Conservation (phyloP, 2,113 vertebrate genomes). For the Pogona vitticeps region DNA sequence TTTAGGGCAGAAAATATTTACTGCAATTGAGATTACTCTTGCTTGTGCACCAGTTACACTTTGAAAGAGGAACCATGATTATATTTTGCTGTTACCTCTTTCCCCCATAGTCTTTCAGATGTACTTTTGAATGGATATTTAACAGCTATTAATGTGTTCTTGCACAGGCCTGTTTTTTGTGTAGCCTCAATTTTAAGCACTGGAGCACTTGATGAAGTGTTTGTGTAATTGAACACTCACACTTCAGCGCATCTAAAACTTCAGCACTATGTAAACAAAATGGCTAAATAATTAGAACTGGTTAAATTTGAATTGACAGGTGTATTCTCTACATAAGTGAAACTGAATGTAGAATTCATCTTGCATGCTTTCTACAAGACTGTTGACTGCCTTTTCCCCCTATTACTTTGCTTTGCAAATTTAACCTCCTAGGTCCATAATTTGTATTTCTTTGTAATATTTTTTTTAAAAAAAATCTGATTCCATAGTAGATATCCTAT, state of each 20-base stretch:
- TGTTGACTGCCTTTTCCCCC: too few species aligned
- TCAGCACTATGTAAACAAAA: not conserved
- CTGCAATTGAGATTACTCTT: not conserved
- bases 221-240: not conserved
- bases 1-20: not conserved
- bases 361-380: not conserved
- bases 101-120: not conserved
- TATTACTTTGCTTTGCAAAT: not conserved
- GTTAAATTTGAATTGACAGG: not conserved
- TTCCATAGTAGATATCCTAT: not conserved
- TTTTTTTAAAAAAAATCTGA: not conserved
- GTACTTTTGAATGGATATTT: not conserved
- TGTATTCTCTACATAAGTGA: not conserved
- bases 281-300: not conserved
- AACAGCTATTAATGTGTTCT: not conserved
- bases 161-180: not conserved
- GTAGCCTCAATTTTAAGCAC: not conserved
- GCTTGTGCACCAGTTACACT: not conserved
- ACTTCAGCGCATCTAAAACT: not conserved
- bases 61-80: too few species aligned
- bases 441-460: not conserved
- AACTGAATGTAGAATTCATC: not conserved
- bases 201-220: not conserved
- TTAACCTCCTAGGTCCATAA: not conserved
- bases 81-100: not conserved